phyloP scores from a whole-genome alignment of 2,113 vertebrate species.

The Petroica traversi region DNA sequence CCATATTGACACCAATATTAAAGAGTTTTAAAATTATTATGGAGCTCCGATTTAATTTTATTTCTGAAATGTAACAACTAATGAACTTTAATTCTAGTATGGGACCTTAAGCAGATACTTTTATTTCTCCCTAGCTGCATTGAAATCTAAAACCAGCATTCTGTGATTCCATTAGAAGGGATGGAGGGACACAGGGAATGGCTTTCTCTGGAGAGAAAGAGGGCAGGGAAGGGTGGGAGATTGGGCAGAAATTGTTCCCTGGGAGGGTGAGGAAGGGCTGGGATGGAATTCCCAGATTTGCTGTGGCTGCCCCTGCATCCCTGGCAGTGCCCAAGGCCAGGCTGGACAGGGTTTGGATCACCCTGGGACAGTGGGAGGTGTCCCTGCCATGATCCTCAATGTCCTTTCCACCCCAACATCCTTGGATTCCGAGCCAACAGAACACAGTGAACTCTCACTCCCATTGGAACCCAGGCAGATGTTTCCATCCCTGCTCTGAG shows the following conservation, averaged over 20 bases:
- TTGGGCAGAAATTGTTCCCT: not conserved
- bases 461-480: not conserved
- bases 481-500: not conserved
- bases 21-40: not conserved
- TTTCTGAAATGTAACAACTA: not conserved
- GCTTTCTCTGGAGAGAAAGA: not conserved
- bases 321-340: not conserved
- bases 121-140: not conserved
- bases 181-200: not conserved
- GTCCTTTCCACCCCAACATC: not conserved
- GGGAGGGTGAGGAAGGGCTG: not conserved
- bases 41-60: not conserved
- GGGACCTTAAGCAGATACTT: not conserved
- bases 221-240: not conserved
- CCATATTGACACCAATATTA: not conserved
- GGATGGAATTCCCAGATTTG: not conserved
- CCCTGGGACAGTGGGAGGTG: accelerated
- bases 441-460: not conserved
- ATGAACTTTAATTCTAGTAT: not conserved
- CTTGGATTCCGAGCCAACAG: accelerated
- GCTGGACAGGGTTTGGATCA: not conserved
- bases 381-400: not conserved
- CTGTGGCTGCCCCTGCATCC: not conserved
- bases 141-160: not conserved
- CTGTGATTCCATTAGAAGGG: not conserved